Evolutionary conservation across 2,113 vertebrate species (phyloP).

Genomic region (Monopterus albus): DNA sequence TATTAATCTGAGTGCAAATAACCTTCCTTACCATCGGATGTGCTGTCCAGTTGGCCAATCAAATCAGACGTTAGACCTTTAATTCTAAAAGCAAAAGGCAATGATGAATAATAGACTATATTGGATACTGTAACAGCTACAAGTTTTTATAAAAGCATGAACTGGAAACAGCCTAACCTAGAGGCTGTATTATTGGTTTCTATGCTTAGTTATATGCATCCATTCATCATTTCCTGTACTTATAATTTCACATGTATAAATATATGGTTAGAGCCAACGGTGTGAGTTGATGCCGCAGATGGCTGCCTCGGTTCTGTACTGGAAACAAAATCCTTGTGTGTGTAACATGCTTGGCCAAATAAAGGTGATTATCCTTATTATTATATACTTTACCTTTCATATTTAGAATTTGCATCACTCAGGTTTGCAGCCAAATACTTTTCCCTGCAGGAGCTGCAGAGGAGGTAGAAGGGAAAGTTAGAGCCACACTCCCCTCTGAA

Average conservation of each 20-base stretch:
- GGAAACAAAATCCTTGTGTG: too few relatives aligned
- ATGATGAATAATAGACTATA: neutral
- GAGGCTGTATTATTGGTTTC: too few relatives aligned
- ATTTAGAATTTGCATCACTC: constrained; percentile 66
- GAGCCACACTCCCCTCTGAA: constrained; percentile 87
- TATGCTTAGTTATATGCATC: too few relatives aligned
- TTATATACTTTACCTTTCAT: constrained; percentile 73
- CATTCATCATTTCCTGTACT: neutral
- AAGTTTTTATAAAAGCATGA: neutral
- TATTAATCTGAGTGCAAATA: neutral
- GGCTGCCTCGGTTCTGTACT: too few relatives aligned
- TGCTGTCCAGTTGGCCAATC: constrained; percentile 82
- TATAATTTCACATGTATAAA: neutral
- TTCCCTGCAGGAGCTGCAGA: constrained; percentile 83
- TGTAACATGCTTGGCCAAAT: too few relatives aligned
- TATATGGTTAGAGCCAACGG: too few relatives aligned
- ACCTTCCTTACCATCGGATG: constrained; percentile 79
- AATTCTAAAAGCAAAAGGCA: constrained; percentile 57
- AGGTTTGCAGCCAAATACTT: constrained; percentile 81
- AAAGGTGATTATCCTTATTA: too few relatives aligned
- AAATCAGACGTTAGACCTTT: constrained; percentile 84
- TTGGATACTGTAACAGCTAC: neutral
- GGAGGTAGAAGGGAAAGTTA: constrained; percentile 85
- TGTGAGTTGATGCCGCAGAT: too few relatives aligned
- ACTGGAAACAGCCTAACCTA: neutral